Evolutionary conservation across 2,888 invertebrate genomes (phyloP).

Genomic region (Dioctria rufipes): DNA sequence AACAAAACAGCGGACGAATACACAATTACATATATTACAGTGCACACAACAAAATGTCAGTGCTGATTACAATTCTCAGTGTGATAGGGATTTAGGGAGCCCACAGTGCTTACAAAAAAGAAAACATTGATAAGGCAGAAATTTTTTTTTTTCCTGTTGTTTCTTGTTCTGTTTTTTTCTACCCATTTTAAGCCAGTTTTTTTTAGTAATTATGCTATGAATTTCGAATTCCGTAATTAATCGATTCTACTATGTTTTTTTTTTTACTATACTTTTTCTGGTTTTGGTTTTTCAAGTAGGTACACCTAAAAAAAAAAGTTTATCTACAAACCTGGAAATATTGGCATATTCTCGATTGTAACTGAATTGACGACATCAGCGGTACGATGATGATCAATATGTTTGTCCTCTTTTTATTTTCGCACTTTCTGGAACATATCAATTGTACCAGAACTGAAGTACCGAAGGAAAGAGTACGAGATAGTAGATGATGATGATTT

Average conservation of each 20-base stretch:
- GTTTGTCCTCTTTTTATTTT: slow-evolving; percentile 28
- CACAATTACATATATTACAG: neutral
- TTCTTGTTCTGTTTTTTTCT: neutral
- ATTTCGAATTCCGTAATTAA: slow-evolving; percentile 10
- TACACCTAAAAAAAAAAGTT: neutral
- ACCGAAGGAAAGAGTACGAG: neutral
- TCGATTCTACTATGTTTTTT: neutral
- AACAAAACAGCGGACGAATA: slow-evolving; percentile 26
- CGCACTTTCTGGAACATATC: slow-evolving; percentile 49
- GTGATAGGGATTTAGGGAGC: slow-evolving; percentile 13
- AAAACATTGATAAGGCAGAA: slow-evolving; percentile 27
- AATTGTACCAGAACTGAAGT: neutral
- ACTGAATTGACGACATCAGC: slow-evolving; percentile 40
- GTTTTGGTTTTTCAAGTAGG: no score
- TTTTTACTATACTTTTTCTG: no score
- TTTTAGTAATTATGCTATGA: slow-evolving; percentile 6
- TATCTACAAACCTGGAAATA: slow-evolving; percentile 49
- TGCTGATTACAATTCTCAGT: slow-evolving; percentile 11
- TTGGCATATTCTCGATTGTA: slow-evolving; percentile 6
- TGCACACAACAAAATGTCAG: neutral
- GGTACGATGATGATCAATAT: slow-evolving; percentile 8
- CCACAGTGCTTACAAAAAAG: neutral
- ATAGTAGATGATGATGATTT: neutral
- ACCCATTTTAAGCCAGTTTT: neutral
- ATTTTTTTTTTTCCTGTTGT: neutral